These are phyloP conservation scores for Neotoma lepida DNA, from an alignment of 2,113 vertebrate species.

Conservation along the genomic window DNA sequence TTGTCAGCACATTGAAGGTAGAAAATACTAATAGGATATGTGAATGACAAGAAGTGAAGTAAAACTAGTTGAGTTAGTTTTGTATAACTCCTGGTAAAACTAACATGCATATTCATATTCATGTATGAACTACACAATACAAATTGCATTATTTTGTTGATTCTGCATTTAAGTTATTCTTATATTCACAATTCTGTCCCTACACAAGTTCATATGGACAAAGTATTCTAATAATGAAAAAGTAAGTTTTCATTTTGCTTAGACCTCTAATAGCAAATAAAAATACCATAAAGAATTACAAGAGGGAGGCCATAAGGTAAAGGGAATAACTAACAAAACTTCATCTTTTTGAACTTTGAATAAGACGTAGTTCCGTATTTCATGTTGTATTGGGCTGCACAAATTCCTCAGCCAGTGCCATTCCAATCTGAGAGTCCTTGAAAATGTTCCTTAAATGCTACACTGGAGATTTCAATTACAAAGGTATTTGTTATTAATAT, in stretches of 20 bases:
- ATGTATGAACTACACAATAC: background rate
- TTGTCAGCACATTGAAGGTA: background rate
- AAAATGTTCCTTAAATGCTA: background rate
- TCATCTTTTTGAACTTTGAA: background rate
- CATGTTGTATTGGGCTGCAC: background rate
- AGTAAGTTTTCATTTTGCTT: background rate
- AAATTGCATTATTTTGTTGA: background rate
- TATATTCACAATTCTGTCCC: background rate
- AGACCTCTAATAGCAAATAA: constrained; percentile 27
- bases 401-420: background rate
- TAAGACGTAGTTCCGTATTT: background rate
- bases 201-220: background rate
- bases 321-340: background rate
- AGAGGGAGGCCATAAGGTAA: background rate
- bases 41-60: background rate
- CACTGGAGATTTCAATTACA: background rate
- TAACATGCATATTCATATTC: background rate
- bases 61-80: background rate
- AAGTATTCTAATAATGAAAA: background rate
- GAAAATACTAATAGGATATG: background rate
- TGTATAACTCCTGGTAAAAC: background rate
- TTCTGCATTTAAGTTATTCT: background rate
- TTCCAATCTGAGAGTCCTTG: background rate
- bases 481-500: background rate
- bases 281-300: background rate